Percentiles rank a stretch among this genome's conserved stretches.
These are phyloP conservation scores for Tetrapedia diversipes DNA, from an alignment of 2,888 invertebrate species.

Conservation along the genomic window DNA sequence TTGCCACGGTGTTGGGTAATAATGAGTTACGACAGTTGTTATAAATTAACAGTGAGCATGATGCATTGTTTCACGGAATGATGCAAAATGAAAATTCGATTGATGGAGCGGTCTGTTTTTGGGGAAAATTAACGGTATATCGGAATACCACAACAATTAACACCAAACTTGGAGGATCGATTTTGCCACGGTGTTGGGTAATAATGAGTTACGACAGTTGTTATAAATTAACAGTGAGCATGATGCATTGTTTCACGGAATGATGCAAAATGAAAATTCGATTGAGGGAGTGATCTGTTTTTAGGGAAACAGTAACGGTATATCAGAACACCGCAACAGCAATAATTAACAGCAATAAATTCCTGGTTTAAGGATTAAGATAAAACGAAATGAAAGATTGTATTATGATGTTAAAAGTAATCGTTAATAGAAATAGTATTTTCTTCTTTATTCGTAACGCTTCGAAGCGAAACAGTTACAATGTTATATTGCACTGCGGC, in stretches of 20 bases:
- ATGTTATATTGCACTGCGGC: background rate
- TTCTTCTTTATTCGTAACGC: background rate
- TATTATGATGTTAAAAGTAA: background rate
- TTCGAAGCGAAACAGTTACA: background rate
- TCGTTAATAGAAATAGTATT: background rate
- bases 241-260: conserved; percentile 41
- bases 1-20: conserved; percentile 20
- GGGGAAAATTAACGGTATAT: too few relatives aligned
- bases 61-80: conserved; percentile 38
- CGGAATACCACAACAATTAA: too few relatives aligned
- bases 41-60: conserved; percentile 33
- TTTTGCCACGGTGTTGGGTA: conserved; percentile 11
- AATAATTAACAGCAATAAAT: too few relatives aligned
- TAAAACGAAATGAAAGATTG: background rate
- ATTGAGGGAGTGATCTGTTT: background rate
- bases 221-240: conserved; percentile 36
- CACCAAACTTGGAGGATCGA: too few relatives aligned
- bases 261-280: conserved; percentile 21
- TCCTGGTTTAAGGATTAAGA: too few relatives aligned
- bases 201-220: conserved; percentile 53
- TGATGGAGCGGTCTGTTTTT: background rate
- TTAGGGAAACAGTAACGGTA: too few relatives aligned
- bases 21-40: conserved; percentile 54
- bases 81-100: conserved; percentile 19
- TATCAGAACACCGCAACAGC: too few relatives aligned